Evolutionary conservation across 2,113 vertebrate genomes (phyloP).

Genomic region (Myiozetetes cayanensis): DNA sequence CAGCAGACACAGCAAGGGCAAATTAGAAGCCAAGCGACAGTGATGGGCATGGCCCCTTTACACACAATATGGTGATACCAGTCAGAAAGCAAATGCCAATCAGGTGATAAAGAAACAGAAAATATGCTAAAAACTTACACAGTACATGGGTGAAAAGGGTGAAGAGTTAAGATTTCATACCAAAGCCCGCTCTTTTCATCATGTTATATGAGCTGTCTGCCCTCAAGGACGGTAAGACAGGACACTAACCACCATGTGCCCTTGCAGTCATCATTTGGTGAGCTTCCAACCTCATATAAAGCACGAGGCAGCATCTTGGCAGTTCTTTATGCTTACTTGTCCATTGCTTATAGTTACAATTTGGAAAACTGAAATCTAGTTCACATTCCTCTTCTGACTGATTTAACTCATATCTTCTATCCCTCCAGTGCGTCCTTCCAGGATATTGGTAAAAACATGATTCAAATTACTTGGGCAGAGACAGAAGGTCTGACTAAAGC

Average conservation of each 20-base stretch:
- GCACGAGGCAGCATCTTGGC: neutral
- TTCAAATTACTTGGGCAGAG: neutral
- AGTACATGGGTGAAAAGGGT: neutral
- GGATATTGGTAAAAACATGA: neutral
- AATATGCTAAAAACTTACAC: neutral
- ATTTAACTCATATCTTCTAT: neutral
- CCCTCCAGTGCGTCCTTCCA: neutral
- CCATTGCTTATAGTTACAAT: neutral
- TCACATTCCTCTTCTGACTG: neutral
- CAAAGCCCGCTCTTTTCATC: neutral
- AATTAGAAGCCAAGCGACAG: neutral
- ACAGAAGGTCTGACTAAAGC: neutral
- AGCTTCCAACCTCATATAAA: neutral
- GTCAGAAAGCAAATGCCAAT: neutral
- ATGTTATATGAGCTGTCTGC: neutral
- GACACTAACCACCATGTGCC: neutral
- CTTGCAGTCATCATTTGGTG: neutral
- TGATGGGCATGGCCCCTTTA: neutral
- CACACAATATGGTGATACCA: neutral
- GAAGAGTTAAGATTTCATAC: neutral
- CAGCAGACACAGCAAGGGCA: neutral
- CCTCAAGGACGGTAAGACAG: neutral
- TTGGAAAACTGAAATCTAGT: neutral
- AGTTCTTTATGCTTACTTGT: neutral
- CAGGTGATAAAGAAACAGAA: neutral